Evolutionary conservation across 2,797 vertebrate genomes (phyloP), one percentile per base, ranked within the genome.

Genomic region (Brachyrhaphis roseni): DNA sequence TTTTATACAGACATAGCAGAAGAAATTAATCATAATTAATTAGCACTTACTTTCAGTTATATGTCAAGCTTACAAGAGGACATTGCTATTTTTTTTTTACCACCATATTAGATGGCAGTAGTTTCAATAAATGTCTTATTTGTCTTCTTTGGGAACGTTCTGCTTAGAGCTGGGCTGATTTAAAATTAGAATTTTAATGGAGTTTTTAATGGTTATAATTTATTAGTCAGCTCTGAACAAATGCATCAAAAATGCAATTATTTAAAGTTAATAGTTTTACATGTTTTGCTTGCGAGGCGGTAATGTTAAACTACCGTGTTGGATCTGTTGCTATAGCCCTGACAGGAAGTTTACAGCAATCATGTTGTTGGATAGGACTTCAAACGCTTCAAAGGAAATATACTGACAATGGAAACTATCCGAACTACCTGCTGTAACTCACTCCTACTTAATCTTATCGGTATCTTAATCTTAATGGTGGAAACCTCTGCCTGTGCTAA

Each of bases 401-500:
- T 5, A 74, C 4, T n/a, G 43, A 78, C 71, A 80, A 20, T 18
- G 71, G 36, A 73, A 73, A 78, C 68, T 46, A 75, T 75, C 49
- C 71, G 31, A 83, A 77, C 57, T 12, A 55, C n/a, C 72, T 26
- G 45, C 26, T n/a, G 43, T 71, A 20, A 78, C 20, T 47, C 20
- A 66, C 20, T 72, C 81, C 12, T 16, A n/a, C 72, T 84, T 41
- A 51, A 83, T 88, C 76, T 80, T 79, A 82, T 84, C 74, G 23
- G 20, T 26, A 4, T 76, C 71, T 78, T 64, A 3, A 86, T 86
- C 2, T 70, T 47, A 43, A 64, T 34, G 53, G 68, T 46, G 72
- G 18, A 75, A 83, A 39, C 6, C 11, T 8, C 28, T 71, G 64
- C 73, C 11, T 77, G 80, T 64, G 45, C 26, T 1, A 75, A 75